phyloP scores from a whole-genome alignment of 2,797 vertebrate species.

The Prionace glauca region DNA sequence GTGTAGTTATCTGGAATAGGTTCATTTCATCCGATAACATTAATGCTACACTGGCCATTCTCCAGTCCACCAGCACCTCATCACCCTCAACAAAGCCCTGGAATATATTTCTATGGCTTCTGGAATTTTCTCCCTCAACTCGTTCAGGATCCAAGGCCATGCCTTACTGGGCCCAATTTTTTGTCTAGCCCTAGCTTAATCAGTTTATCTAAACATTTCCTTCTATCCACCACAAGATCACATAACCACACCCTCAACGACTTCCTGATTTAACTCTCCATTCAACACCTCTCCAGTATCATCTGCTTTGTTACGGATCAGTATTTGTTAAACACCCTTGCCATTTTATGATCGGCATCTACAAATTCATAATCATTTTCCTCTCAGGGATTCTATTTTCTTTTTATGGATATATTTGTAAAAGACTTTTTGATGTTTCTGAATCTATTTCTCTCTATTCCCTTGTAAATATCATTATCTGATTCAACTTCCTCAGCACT shows the following conservation, averaged over 20 bases:
- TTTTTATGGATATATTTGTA: too few relatives aligned
- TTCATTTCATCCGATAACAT: too few relatives aligned
- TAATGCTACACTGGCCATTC: too few relatives aligned
- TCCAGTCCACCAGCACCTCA: not conserved
- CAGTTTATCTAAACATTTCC: not conserved
- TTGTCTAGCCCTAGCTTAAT: not conserved
- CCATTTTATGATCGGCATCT: too few relatives aligned
- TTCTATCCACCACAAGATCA: not conserved
- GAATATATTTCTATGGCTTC: not conserved
- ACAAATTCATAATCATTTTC: too few relatives aligned
- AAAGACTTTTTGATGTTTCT: not conserved
- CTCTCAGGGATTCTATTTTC: too few relatives aligned
- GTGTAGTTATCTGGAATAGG: too few relatives aligned
- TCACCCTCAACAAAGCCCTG: not conserved
- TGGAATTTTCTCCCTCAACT: not conserved
- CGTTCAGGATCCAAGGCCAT: not conserved
- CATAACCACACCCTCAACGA: not conserved
- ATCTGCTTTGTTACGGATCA: not conserved
- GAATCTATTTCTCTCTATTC: not conserved
- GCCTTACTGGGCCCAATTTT: not conserved
- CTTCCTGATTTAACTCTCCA: not conserved
- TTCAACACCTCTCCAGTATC: not conserved
- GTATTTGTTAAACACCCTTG: not conserved
- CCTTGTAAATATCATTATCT: not conserved
- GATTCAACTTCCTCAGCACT: not conserved